These are phyloP conservation scores for Rhopalosiphum nymphaeae DNA, from an alignment of 2,888 invertebrate genomes.

Conservation along the genomic window DNA sequence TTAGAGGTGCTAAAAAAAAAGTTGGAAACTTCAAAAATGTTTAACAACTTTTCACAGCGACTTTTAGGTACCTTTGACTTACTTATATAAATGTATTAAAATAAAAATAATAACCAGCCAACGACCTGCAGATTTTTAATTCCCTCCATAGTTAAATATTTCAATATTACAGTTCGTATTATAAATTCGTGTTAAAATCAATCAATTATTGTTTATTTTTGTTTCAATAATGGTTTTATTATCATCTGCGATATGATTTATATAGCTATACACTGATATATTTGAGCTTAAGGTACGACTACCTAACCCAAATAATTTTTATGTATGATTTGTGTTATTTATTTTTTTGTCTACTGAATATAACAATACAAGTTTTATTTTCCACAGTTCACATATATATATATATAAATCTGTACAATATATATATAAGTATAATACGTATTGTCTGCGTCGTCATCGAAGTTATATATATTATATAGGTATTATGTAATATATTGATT, in stretches of 20 bases:
- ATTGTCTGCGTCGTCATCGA: neutral
- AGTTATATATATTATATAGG: neutral
- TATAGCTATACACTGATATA: neutral
- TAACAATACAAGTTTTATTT: neutral
- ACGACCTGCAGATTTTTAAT: neutral
- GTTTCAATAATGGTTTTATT: neutral
- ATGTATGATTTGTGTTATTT: neutral
- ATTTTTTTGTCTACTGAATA: neutral
- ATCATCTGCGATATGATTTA: neutral
- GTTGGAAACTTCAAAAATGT: neutral
- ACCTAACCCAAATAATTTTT: neutral
- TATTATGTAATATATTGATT: constrained; percentile 5
- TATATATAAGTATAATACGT: neutral
- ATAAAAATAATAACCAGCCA: neutral
- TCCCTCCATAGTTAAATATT: neutral
- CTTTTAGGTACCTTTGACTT: neutral
- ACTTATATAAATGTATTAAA: neutral
- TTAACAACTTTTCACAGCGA: neutral
- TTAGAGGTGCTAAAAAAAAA: neutral
- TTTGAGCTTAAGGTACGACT: neutral
- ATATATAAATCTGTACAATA: neutral
- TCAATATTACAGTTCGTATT: neutral
- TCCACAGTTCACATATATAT: neutral
- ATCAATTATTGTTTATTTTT: neutral
- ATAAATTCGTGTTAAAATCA: neutral